These are phyloP conservation scores for Pemphigus obesinymphae DNA, from an alignment of 1,140 invertebrate species.

Conservation along the genomic window DNA sequence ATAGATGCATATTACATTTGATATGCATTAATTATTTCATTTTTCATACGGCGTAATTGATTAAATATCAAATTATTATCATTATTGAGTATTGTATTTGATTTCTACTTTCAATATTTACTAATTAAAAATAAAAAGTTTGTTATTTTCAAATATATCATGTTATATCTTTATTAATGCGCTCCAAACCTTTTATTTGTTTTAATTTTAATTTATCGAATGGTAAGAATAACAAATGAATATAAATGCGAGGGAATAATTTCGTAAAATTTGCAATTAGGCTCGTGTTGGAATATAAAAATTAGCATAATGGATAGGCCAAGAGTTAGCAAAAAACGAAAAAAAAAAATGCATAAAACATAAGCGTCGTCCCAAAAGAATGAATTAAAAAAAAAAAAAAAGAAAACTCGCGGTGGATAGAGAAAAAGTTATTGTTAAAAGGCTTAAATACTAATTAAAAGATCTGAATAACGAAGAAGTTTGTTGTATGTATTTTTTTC, in stretches of 20 bases:
- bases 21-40: too few relatives aligned
- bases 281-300: background rate
- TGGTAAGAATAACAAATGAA: conserved; percentile 1
- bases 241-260: conserved; percentile 18
- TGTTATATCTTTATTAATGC: too few relatives aligned
- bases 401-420: background rate
- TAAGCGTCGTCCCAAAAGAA: background rate
- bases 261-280: conserved; percentile 38
- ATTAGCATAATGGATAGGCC: conserved; percentile 35
- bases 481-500: background rate
- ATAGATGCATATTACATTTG: too few relatives aligned
- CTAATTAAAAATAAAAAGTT: too few relatives aligned
- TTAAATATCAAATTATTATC: too few relatives aligned
- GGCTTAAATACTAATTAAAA: conserved; percentile 39
- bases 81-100: too few relatives aligned
- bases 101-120: too few relatives aligned
- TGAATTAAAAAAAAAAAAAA: too few relatives aligned
- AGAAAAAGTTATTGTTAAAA: conserved; percentile 36
- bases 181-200: too few relatives aligned
- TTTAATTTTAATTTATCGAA: conserved; percentile 7
- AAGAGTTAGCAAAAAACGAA: too few relatives aligned
- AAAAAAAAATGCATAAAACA: conserved; percentile 36
- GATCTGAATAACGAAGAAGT: conserved; percentile 14
- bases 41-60: too few relatives aligned
- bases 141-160: too few relatives aligned